Evolutionary conservation across 2,797 vertebrate species (phyloP).

Genomic region (Leptoclinus maculatus): DNA sequence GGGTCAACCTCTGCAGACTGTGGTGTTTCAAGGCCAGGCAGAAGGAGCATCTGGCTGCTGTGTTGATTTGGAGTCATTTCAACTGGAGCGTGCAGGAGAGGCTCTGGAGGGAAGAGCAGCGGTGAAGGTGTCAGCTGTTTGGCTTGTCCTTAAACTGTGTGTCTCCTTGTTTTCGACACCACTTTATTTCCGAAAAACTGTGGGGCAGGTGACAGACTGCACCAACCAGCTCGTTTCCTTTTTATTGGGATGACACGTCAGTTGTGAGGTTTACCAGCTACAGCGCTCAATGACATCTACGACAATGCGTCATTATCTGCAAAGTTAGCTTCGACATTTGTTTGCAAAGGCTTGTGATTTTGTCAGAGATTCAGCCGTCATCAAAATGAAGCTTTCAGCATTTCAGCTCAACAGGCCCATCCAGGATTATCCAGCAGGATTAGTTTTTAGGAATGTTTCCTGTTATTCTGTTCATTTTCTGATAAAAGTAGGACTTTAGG

Average conservation of each 20-base stretch:
- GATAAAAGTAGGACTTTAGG: constrained; percentile 45
- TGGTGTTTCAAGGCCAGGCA: constrained; percentile 37
- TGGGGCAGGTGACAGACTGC: constrained; percentile 51
- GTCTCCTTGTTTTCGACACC: constrained; percentile 32
- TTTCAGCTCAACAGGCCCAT: constrained; percentile 19
- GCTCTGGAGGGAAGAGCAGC: constrained; percentile 45
- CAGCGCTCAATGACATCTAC: neutral
- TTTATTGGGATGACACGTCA: constrained; percentile 9
- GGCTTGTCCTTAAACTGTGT: constrained; percentile 29
- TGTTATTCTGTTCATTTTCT: constrained; percentile 38
- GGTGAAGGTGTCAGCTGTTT: constrained; percentile 59
- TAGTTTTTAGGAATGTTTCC: constrained; percentile 32
- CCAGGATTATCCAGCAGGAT: constrained; percentile 49
- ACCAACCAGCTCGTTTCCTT: constrained; percentile 30
- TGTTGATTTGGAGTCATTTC: constrained; percentile 52
- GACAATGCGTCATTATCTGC: neutral
- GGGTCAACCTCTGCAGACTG: constrained; percentile 6
- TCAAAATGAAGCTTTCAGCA: constrained; percentile 30
- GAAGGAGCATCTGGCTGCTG: constrained; percentile 51
- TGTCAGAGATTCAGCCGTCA: constrained; percentile 15
- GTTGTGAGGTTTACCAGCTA: constrained; percentile 8
- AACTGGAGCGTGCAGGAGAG: constrained; percentile 51
- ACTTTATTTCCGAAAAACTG: constrained; percentile 32
- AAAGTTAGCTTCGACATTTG: neutral
- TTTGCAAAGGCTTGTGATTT: constrained; percentile 6